These are phyloP conservation scores for Chrysolina americana DNA, from an alignment of 2,888 invertebrate genomes.

Conservation along the genomic window DNA sequence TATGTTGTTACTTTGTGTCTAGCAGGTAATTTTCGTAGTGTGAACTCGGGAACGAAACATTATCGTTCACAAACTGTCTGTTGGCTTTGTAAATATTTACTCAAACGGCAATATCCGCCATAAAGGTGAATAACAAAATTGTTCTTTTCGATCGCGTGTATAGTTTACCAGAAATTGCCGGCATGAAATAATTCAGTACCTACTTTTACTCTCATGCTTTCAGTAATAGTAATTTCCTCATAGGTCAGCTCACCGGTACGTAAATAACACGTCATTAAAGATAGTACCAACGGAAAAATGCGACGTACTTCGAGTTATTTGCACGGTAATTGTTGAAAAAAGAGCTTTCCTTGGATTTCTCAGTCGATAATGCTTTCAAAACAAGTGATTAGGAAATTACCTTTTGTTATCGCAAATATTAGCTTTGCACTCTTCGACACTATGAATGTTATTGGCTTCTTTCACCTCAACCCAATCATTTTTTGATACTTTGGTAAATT, in stretches of 20 bases:
- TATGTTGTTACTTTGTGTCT: conserved; percentile 30
- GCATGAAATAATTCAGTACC: not conserved
- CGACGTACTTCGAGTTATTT: not conserved
- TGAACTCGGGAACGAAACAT: not conserved
- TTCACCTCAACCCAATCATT: not conserved
- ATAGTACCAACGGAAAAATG: not conserved
- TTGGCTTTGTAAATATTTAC: conserved; percentile 36
- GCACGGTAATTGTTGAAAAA: not conserved
- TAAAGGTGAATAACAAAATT: not conserved
- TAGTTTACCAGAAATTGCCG: not conserved
- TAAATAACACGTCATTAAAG: conserved; percentile 13
- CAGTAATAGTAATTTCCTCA: not conserved
- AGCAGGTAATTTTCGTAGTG: conserved; percentile 36
- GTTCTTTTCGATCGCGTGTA: not conserved
- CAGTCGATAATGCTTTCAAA: conserved; percentile 1
- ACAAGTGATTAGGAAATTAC: not conserved
- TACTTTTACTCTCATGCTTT: not conserved
- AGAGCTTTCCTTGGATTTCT: not conserved
- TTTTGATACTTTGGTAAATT: not conserved
- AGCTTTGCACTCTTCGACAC: not conserved
- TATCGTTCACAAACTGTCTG: not conserved
- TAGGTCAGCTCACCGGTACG: not conserved
- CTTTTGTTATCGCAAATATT: conserved; percentile 1
- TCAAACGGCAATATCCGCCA: conserved; percentile 11
- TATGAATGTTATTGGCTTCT: not conserved